Evolutionary conservation across 2,888 invertebrate genomes (phyloP).

Genomic region (Lordiphosa fenestrarum): DNA sequence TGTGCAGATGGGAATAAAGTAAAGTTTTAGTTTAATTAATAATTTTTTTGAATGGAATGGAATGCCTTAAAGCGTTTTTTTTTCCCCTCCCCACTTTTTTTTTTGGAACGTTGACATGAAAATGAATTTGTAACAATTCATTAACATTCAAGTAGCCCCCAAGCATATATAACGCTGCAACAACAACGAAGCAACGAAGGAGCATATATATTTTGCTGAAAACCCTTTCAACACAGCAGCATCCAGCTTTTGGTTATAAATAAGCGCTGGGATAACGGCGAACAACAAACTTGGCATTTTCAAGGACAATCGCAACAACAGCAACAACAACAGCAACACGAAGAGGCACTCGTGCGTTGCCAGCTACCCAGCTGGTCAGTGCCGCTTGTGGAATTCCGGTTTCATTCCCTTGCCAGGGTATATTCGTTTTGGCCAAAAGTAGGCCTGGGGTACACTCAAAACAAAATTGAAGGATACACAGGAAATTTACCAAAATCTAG

Average conservation of each 20-base stretch:
- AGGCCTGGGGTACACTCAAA: no score
- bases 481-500: no score
- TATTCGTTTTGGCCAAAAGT: neutral
- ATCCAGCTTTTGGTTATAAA: conserved; percentile 48
- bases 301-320: conserved; percentile 61
- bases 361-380: conserved; percentile 53
- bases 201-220: conserved; percentile 39
- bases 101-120: conserved; percentile 35
- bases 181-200: conserved; percentile 14
- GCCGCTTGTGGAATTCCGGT: conserved; percentile 38
- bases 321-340: conserved; percentile 8
- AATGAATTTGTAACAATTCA: conserved; percentile 69
- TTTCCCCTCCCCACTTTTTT: neutral
- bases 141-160: conserved; percentile 57
- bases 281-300: conserved; percentile 53
- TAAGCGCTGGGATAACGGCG: conserved; percentile 34
- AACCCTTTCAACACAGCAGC: conserved; percentile 53
- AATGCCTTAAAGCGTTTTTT: conserved; percentile 19
- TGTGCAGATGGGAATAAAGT: conserved; percentile 5
- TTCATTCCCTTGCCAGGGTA: conserved; percentile 9
- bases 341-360: conserved; percentile 15
- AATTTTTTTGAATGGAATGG: conserved; percentile 10
- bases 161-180: conserved; percentile 44
- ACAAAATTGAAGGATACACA: no score
- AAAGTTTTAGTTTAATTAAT: conserved; percentile 50